Evolutionary conservation across 2,797 vertebrate species (phyloP), one percentile per base, ranked within the genome.

Genomic region (Manis javanica): DNA sequence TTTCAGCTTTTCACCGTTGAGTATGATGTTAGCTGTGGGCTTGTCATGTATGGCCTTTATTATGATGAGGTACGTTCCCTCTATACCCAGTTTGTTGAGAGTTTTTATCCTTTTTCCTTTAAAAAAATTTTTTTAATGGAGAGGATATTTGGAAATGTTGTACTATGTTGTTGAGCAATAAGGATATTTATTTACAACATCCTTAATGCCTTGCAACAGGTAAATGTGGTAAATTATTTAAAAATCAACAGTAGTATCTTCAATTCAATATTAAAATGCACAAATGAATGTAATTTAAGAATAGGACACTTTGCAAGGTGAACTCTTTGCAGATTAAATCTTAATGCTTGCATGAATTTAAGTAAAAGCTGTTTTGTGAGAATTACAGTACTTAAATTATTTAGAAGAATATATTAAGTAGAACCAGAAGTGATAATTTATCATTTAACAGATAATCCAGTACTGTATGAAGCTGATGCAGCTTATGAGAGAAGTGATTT

Each of bases 41-140:
- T 95, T 89, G 71, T 92, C 94, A 95, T 95, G 64, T 92, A 29
- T 95, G 94, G 94, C 94, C 94, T 92, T 92, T 92, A 71, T 95
- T 95, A 95, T 95, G 78, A 89, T 95, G 94, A 95, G 94, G 94
- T 95, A 95, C 71, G 90, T 95, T 95, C 72, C 78, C 90, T 84
- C 66, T 95, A 37, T 92, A 84, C 78, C 85, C 63, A 89, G 63
- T 92, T 95, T 92, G 49, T 95, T 95, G 90, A 77, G 90, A 95
- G 85, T 89, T 95, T 82, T 63, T 92, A 89, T 83, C 90, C 29
- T 84, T 92, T 84, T 84, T 81, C 74, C 42, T 79, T 57, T 4
- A 89, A 87, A 86, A 87, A 26, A 24, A 0, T 42, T 81, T 88
- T 90, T 81, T 79, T 34, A 89, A 72, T 87, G 61, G 53, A 84